These are phyloP conservation scores for Solenopsis fugax DNA, from an alignment of 1,140 invertebrate species.

Conservation along the genomic window DNA sequence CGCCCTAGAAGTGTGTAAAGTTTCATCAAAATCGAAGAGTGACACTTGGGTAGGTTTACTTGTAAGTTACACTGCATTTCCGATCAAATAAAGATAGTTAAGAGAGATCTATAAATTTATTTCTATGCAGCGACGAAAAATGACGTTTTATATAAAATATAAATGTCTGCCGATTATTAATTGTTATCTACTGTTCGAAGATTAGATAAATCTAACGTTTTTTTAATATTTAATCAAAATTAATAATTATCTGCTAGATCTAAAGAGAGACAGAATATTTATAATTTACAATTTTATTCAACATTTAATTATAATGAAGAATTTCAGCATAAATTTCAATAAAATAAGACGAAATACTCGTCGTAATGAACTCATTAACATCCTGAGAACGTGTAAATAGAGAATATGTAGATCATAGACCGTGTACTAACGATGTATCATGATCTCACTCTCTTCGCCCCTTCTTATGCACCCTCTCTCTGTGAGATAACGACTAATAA, in stretches of 20 bases:
- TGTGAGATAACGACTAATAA: slow-evolving; percentile 67
- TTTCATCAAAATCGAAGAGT: too few species aligned
- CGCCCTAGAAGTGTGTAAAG: too few species aligned
- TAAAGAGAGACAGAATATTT: neutral
- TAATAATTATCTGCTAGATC: slow-evolving; percentile 12
- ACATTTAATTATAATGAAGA: neutral
- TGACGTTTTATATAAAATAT: neutral
- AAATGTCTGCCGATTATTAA: neutral
- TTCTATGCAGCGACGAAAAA: neutral
- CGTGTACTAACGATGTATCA: slow-evolving; percentile 3
- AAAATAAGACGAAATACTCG: slow-evolving; percentile 3
- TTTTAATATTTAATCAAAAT: neutral
- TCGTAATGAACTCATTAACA: slow-evolving; percentile 17
- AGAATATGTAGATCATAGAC: slow-evolving; percentile 24
- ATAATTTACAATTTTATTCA: neutral
- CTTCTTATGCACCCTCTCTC: slow-evolving; percentile 23
- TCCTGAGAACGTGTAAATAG: slow-evolving; percentile 12
- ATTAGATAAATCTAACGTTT: neutral
- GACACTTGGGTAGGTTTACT: too few species aligned
- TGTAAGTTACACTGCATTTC: neutral
- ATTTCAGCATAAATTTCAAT: neutral
- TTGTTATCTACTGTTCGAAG: neutral
- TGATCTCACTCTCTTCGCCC: neutral
- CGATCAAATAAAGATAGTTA: neutral
- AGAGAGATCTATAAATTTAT: neutral